Percentiles rank a stretch among this genome's conserved stretches.
These are phyloP conservation scores for Dendroctonus ponderosae DNA, from an alignment of 1,140 invertebrate genomes.

Conservation along the genomic window DNA sequence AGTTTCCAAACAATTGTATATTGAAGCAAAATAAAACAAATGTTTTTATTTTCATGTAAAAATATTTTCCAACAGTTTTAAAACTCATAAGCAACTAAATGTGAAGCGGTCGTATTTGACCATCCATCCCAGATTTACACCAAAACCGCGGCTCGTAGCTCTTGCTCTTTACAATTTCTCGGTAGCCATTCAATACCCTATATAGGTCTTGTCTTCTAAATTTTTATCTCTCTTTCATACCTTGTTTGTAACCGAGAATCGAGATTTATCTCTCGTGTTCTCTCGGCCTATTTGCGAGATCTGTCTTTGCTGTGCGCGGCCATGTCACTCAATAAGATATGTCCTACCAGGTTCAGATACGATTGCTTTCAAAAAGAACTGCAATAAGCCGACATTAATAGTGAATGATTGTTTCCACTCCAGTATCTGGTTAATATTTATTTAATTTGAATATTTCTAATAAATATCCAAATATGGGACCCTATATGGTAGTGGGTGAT, in stretches of 20 bases:
- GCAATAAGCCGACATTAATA: no score
- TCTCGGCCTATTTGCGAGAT: constrained; percentile 35
- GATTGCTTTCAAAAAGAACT: no score
- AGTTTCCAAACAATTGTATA: no score
- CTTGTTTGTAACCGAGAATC: constrained; percentile 46
- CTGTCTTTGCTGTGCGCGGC: constrained; percentile 32
- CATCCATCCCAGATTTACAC: constrained; percentile 25
- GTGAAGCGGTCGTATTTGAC: constrained; percentile 11
- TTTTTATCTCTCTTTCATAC: constrained; percentile 48
- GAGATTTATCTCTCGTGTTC: constrained; percentile 43
- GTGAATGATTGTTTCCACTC: no score
- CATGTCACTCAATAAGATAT: constrained; percentile 37
- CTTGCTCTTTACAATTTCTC: constrained; percentile 40
- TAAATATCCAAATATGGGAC: no score
- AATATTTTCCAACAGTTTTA: not conserved
- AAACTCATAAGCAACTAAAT: constrained; percentile 6
- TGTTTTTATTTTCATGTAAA: no score
- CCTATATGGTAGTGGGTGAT: no score
- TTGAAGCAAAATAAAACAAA: no score
- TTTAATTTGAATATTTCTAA: no score
- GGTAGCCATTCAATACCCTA: constrained; percentile 47
- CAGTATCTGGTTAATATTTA: no score
- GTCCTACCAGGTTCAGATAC: not conserved
- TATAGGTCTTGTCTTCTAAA: constrained; percentile 48
- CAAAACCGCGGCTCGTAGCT: constrained; percentile 9